Conservation (phyloP, 37 sponge, comb jelly and placozoan species). For the Oopsacas minuta region DNA sequence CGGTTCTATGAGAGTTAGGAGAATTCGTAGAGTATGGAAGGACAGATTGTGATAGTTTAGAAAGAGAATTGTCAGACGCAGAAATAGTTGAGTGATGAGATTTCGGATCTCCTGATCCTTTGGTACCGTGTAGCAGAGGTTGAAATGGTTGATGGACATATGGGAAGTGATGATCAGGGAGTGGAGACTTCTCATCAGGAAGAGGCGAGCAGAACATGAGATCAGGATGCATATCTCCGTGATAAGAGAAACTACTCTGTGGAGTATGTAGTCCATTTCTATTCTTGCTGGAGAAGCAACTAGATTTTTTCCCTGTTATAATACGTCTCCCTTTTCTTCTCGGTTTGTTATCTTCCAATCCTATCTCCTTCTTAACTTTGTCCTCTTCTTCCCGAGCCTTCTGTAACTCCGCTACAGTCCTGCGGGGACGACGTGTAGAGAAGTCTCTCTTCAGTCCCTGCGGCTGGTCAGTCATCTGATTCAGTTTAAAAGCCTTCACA, state of each 20-base stretch:
- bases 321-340: neutral
- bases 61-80: neutral
- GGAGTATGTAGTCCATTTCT: neutral
- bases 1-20: neutral
- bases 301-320: neutral
- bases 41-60: neutral
- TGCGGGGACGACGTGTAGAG: neutral
- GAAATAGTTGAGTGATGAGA: neutral
- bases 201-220: neutral
- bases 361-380: constrained; percentile 1
- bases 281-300: neutral
- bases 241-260: neutral
- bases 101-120: neutral
- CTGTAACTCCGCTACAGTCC: constrained; percentile 9
- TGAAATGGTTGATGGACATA: constrained; percentile 1
- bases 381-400: neutral
- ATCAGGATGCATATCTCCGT: neutral
- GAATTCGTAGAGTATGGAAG: neutral
- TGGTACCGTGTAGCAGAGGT: constrained; percentile 1
- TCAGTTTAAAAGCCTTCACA: constrained; percentile 14
- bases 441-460: constrained; percentile 10
- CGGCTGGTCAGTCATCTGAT: constrained; percentile 9
- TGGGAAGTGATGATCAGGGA: neutral
- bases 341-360: neutral
- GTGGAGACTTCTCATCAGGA: neutral